These are phyloP conservation scores for Scomber scombrus DNA, from an alignment of 2,113 vertebrate genomes.

Conservation along the genomic window DNA sequence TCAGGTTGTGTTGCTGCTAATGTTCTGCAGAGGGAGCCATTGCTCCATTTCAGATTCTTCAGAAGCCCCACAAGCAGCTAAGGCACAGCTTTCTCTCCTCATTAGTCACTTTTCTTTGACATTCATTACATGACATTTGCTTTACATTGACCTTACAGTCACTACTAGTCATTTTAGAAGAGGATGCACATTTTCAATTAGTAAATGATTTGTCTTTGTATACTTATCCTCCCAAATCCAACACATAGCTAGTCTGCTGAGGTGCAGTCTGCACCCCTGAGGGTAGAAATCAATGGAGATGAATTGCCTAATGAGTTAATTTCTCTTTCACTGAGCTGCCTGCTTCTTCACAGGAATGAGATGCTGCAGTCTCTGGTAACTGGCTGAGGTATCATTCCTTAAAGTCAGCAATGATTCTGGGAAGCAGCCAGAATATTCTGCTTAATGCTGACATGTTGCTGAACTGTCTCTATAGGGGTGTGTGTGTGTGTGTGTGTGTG, in stretches of 20 bases:
- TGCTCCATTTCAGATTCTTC: slow-evolving; percentile 55
- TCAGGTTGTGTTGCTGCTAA: not conserved
- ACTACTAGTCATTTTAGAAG: slow-evolving; percentile 33
- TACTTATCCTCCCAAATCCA: slow-evolving; percentile 50
- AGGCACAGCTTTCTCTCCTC: not conserved
- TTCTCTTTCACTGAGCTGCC: slow-evolving; percentile 52
- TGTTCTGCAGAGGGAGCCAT: slow-evolving; percentile 76
- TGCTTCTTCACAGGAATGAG: slow-evolving; percentile 54
- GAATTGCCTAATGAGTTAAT: slow-evolving; percentile 60
- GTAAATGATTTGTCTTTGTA: slow-evolving; percentile 35
- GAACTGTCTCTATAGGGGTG: slow-evolving; percentile 14
- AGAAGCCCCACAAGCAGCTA: not conserved
- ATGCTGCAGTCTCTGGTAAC: slow-evolving; percentile 58
- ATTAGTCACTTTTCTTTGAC: slow-evolving; percentile 3
- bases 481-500: slow-evolving; percentile 1
- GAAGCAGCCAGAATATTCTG: slow-evolving; percentile 44
- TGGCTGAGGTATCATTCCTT: slow-evolving; percentile 48
- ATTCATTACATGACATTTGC: not conserved
- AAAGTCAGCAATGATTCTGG: slow-evolving; percentile 66
- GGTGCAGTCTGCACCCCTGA: slow-evolving; percentile 37
- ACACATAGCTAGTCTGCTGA: slow-evolving; percentile 21
- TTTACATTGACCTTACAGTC: slow-evolving; percentile 24
- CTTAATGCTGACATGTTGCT: slow-evolving; percentile 13
- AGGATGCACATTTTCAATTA: slow-evolving; percentile 12
- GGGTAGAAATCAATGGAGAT: slow-evolving; percentile 70